Percentiles rank a stretch among this genome's conserved stretches.
Conservation (phyloP, 2,888 invertebrate genomes). For the Clistopyga incitator region DNA sequence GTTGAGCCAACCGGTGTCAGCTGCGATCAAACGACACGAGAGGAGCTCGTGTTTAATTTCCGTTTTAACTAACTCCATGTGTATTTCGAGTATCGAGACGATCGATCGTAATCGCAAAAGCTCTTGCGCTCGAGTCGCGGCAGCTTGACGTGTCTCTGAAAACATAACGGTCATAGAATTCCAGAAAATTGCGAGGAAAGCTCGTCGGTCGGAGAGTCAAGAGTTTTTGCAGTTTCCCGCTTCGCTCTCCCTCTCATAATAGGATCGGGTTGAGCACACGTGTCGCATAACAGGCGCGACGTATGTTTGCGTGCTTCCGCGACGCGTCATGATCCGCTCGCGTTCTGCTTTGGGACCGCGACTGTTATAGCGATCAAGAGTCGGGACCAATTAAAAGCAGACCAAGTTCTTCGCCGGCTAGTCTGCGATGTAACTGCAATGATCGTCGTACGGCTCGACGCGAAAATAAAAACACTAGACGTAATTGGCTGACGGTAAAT, state of each 20-base stretch:
- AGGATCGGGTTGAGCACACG: conserved; percentile 41
- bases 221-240: conserved; percentile 8
- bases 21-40: no score
- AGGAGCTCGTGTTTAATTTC: no score
- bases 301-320: conserved; percentile 5
- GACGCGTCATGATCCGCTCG: conserved; percentile 24
- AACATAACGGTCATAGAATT: no score
- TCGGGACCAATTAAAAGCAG: conserved; percentile 61
- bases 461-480: conserved; percentile 17
- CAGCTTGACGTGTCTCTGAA: no score
- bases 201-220: no score
- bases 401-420: neutral
- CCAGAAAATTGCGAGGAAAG: no score
- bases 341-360: conserved; percentile 20
- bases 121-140: no score
- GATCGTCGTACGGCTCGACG: conserved; percentile 19
- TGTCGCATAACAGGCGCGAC: conserved; percentile 31
- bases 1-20: no score
- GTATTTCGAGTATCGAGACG: no score
- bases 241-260: conserved; percentile 26
- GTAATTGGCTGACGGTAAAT: conserved; percentile 59
- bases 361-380: conserved; percentile 59
- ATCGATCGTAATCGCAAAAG: no score
- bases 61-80: no score
- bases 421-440: conserved; percentile 10